Conservation (phyloP, 2,113 vertebrate species). For the Australoheros scitulus region DNA sequence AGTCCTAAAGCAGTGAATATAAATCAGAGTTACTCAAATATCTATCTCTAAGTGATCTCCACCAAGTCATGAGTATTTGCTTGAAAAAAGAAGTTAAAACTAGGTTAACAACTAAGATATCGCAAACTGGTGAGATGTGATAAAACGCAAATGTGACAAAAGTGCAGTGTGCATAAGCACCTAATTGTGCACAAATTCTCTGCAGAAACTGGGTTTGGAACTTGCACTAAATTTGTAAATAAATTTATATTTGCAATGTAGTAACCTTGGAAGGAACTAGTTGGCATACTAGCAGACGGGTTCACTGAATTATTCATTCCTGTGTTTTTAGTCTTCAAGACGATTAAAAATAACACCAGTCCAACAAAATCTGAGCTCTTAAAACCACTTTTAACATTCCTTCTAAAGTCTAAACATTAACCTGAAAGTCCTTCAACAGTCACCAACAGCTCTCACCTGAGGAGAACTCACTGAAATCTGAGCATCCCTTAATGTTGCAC, state of each 20-base stretch:
- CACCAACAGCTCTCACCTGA: not conserved
- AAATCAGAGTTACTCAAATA: too few species aligned
- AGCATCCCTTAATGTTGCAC: not conserved
- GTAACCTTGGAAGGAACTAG: not conserved
- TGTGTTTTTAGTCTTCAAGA: not conserved
- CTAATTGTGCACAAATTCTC: fast-evolving
- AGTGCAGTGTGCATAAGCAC: fast-evolving
- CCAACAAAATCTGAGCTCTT: not conserved
- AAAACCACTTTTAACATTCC: too few species aligned
- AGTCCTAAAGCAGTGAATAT: too few species aligned
- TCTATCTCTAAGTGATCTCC: too few species aligned
- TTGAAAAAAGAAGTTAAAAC: too few species aligned
- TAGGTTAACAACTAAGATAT: too few species aligned
- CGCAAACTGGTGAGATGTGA: too few species aligned
- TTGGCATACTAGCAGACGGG: not conserved
- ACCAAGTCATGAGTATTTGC: too few species aligned
- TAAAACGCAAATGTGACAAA: too few species aligned
- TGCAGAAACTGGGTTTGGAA: fast-evolving
- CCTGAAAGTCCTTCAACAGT: not conserved
- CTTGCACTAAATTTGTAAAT: too few species aligned
- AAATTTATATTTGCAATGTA: not conserved
- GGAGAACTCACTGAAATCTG: not conserved
- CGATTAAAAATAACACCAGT: too few species aligned
- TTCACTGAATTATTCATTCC: not conserved
- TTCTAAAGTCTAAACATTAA: not conserved